These are phyloP conservation scores for Sturnira hondurensis DNA, from an alignment of 2,113 vertebrate genomes.

Conservation along the genomic window DNA sequence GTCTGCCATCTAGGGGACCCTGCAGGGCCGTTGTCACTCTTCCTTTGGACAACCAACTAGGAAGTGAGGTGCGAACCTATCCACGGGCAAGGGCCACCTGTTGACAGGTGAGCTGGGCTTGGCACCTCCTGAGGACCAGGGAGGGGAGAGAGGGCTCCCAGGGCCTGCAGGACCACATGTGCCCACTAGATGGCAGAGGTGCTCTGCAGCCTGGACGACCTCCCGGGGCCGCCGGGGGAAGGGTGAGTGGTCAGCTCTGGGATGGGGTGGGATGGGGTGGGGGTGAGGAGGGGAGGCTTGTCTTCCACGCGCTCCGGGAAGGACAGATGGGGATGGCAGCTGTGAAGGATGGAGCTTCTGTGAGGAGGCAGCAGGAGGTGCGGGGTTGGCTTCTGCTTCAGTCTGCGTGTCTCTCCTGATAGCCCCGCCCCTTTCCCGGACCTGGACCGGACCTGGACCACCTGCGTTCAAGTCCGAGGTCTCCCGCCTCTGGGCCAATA, in stretches of 20 bases:
- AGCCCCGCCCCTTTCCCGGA: neutral
- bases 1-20: too few relatives aligned
- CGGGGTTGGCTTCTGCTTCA: rapidly evolving
- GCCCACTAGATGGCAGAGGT: slow-evolving; percentile 9
- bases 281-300: too few relatives aligned
- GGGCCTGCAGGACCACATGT: rapidly evolving
- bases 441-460: neutral
- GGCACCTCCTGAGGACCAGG: neutral
- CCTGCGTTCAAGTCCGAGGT: neutral
- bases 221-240: rapidly evolving
- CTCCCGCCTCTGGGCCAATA: neutral
- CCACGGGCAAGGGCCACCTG: neutral
- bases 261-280: rapidly evolving
- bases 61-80: neutral
- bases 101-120: neutral
- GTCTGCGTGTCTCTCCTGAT: neutral
- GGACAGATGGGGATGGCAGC: rapidly evolving
- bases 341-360: neutral
- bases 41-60: neutral
- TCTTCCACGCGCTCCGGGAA: too few relatives aligned
- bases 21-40: too few relatives aligned
- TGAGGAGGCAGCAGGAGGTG: neutral
- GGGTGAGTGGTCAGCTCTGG: rapidly evolving
- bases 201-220: rapidly evolving
- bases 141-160: rapidly evolving